phyloP scores from a whole-genome alignment of 2,888 invertebrate species.

The Agapetus fuscipes region DNA sequence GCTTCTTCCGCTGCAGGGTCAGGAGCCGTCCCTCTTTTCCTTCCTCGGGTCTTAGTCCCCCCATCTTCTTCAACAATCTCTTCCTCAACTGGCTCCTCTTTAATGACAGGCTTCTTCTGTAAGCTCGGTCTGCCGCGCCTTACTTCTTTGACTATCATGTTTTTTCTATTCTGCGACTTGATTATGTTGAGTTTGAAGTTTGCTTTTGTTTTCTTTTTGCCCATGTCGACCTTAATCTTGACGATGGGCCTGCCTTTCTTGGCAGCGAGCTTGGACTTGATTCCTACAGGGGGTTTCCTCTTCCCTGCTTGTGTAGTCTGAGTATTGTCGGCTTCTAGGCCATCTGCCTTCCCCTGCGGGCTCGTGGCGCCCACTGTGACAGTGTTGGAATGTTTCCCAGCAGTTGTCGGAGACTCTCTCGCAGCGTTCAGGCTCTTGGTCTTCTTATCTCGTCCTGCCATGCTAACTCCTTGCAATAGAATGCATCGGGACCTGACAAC shows the following conservation, averaged over 20 bases:
- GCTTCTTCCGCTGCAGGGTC: conserved; percentile 34
- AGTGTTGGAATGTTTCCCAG: not conserved
- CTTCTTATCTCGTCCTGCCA: conserved; percentile 21
- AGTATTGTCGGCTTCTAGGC: conserved; percentile 1
- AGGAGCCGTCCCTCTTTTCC: conserved; percentile 29
- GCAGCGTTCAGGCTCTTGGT: conserved; percentile 12
- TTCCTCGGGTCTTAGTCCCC: conserved; percentile 38
- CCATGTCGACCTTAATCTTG: conserved; percentile 15
- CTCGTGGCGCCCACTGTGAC: conserved; percentile 5
- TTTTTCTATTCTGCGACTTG: conserved; percentile 3
- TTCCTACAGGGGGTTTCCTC: too few species aligned
- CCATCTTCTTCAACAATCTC: conserved; percentile 43
- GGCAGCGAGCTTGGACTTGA: conserved; percentile 1
- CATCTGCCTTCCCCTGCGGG: not conserved
- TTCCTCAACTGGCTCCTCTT: conserved; percentile 31
- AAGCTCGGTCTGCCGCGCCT: conserved; percentile 13
- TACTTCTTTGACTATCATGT: conserved; percentile 1
- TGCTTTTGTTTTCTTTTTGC: conserved; percentile 15
- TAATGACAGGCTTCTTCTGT: conserved; percentile 2
- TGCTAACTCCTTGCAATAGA: conserved; percentile 14
- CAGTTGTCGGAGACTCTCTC: conserved; percentile 16
- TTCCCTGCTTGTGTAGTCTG: too few species aligned
- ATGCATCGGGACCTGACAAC: conserved; percentile 13
- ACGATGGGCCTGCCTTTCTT: conserved; percentile 12
- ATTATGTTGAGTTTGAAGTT: conserved; percentile 17